Evolutionary conservation across 2,888 invertebrate species (phyloP), one percentile per base, ranked within the genome.

Genomic region (Antheraea yamamai): DNA sequence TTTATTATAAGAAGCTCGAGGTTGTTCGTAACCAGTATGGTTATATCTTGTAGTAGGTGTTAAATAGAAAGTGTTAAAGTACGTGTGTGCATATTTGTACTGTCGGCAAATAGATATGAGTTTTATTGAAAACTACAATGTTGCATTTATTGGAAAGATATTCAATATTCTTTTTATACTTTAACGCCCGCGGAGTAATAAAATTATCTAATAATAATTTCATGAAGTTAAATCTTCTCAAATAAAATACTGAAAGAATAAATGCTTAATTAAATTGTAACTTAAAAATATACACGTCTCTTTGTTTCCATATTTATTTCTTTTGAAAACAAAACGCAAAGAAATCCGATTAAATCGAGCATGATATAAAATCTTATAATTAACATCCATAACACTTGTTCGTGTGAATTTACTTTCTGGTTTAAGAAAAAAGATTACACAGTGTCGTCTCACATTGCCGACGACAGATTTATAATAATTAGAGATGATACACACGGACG

Each of bases 391-490:
- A 87, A 89, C 88, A 89, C 89, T 92, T 90, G 91, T 87, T 86
- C 85, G 87, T 88, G 88, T 89, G 90, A 89, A 91, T 89, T 89
- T 88, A 88, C 87, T 86, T 84, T 81, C 85, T 86, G 81, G 76
- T 75, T 64, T 76, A 35, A 79, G 26, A 80, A 82, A 82, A 90
- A 92, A 90, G 89, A 90, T 87, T 89, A 91, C 87, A 89, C 84
- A 85, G 83, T 88, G 84, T 88, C 86, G 84, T 86, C 85, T 84
- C 85, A 81, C 70, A 39, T 35, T 88, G 82, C 81, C 84, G 91
- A 80, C 87, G 94, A 94, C 92, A 90, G 93, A 94, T 94, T 94
- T 93, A 92, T 91, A 93, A 92, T 94, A 94, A 94, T 94, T 93
- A 94, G 89, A 85, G 82, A 77, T 23, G 74, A 82, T 81, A 92